Evolutionary conservation across 2,113 vertebrate species (phyloP), one percentile per base, ranked within the genome.

Genomic region (Paralichthys olivaceus): DNA sequence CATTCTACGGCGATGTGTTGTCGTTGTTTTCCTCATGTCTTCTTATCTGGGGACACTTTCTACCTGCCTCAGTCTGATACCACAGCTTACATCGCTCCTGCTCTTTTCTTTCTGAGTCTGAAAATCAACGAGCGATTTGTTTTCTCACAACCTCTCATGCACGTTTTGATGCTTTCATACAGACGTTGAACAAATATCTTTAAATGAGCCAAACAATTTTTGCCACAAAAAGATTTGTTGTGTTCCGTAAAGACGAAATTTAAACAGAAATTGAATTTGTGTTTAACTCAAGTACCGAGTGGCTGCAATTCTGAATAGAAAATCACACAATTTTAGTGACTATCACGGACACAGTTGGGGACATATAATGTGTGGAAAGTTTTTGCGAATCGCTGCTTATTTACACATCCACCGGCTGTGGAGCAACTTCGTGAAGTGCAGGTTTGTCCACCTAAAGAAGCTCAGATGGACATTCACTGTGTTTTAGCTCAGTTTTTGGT

Each of bases 1-100:
- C 45, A 9, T 25, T 60, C 32, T 25, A 58, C 20, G 32, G n/a
- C 7, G 40, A 37, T 45, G 60, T 28, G 25, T 25, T 43, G 26
- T 43, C 53, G 56, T 75, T 75, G 80, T 84, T 34, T 43, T 43
- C 56, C 34, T 11, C 32, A n/a, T 25, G 51, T 1, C 20, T 68
- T 77, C 29, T 62, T 74, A 37, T 76, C 57, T 69, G 57, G 61
- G 47, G 49, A 45, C 61, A 60, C 12, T 20, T 58, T 56, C 55
- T 37, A 57, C 23, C 63, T 68, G 63, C 69, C 67, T 59, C 34
- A 20, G 40, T 53, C 67, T 40, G 69, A 69, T 55, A 37, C 26
- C 23, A 47, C 43, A 54, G 76, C 54, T 37, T 28, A 68, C 65
- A 72, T 28, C 29, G 58, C 45, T 77, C 59, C 64, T 62, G 57